phyloP scores from a whole-genome alignment of 2,888 invertebrate species.

The Hyles lineata region DNA sequence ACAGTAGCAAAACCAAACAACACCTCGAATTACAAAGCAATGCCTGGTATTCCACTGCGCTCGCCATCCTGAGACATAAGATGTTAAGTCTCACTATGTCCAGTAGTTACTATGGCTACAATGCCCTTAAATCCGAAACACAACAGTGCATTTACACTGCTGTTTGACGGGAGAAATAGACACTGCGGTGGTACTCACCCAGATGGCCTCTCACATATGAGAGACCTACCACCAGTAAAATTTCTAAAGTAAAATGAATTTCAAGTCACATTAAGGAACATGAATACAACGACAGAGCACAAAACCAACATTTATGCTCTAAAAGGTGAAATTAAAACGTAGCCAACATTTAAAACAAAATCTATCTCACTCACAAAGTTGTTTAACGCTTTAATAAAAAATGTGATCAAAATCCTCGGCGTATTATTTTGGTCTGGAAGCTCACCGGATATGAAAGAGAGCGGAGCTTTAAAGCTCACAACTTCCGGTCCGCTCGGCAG shows the following conservation, averaged over 20 bases:
- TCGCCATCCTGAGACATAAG: too few relatives aligned
- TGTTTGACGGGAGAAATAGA: too few relatives aligned
- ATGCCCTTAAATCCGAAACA: too few relatives aligned
- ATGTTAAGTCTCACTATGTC: too few relatives aligned
- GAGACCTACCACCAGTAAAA: too few relatives aligned
- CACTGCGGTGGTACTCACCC: too few relatives aligned
- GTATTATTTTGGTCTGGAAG: slow-evolving; percentile 56
- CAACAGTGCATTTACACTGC: too few relatives aligned
- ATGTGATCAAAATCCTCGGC: slow-evolving; percentile 45
- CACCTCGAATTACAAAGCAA: too few relatives aligned
- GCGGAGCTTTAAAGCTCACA: slow-evolving; percentile 53
- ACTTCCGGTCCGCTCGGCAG: slow-evolving; percentile 51
- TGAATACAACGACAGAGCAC: not conserved
- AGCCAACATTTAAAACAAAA: slow-evolving; percentile 3
- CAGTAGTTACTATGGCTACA: too few relatives aligned
- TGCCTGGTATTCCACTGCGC: too few relatives aligned
- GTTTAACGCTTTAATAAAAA: slow-evolving; percentile 38
- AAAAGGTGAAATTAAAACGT: not conserved
- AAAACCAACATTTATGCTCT: not conserved
- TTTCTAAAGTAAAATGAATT: not conserved
- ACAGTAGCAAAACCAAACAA: too few relatives aligned
- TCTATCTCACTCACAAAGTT: slow-evolving; percentile 28
- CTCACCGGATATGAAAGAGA: slow-evolving; percentile 64
- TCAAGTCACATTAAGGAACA: not conserved
- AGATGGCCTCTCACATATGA: too few relatives aligned